Evolutionary conservation across 2,113 vertebrate species (phyloP).

Genomic region (Larimichthys crocea): DNA sequence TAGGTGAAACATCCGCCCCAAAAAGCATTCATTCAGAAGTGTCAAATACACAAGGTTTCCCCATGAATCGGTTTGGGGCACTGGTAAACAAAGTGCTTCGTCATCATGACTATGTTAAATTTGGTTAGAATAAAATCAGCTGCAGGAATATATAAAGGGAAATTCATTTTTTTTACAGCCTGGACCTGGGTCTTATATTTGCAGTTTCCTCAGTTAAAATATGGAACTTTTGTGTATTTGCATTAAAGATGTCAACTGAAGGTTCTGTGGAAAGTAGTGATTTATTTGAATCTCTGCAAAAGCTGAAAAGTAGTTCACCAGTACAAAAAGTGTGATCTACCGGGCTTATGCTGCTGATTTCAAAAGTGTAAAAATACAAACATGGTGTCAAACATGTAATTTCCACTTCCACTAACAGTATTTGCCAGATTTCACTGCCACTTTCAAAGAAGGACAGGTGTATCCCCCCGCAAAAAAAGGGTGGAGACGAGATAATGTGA

Average conservation of each 20-base stretch:
- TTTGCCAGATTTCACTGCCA: constrained; percentile 23
- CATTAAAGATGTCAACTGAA: constrained; percentile 3
- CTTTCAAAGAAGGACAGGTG: constrained; percentile 27
- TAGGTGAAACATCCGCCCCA: constrained; percentile 73
- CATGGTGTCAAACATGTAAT: constrained; percentile 53
- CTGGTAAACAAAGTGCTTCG: constrained; percentile 36
- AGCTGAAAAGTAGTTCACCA: constrained; percentile 12
- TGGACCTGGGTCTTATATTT: not conserved
- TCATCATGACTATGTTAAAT: constrained; percentile 12
- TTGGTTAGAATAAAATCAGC: constrained; percentile 16
- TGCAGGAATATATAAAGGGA: not conserved
- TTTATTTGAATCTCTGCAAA: constrained; percentile 13
- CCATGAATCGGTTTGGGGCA: constrained; percentile 14
- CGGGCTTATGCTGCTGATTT: constrained; percentile 43
- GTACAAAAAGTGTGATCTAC: constrained; percentile 44
- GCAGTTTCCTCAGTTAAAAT: not conserved
- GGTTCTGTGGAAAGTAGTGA: not conserved
- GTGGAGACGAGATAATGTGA: not conserved
- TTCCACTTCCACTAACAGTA: constrained; percentile 29
- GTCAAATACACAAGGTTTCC: constrained; percentile 41
- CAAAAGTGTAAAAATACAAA: constrained; percentile 46
- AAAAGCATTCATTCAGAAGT: constrained; percentile 56
- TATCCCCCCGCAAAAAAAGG: not conserved
- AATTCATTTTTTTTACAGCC: not conserved
- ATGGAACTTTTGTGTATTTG: not conserved